These are phyloP conservation scores for Epistrophe eligans DNA, from an alignment of 2,888 invertebrate genomes.

Conservation along the genomic window DNA sequence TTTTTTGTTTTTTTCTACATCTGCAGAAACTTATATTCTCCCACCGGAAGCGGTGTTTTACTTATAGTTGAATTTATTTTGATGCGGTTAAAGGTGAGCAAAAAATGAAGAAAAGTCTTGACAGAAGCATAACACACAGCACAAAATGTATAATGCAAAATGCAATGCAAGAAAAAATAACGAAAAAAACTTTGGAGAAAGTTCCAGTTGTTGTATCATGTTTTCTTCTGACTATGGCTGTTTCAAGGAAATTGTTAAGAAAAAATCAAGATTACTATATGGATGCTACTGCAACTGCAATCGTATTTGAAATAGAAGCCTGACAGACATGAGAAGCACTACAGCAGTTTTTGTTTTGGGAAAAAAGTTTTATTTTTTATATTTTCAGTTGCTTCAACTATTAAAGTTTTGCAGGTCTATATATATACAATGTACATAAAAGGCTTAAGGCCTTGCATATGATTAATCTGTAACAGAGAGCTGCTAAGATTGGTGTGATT, in stretches of 20 bases:
- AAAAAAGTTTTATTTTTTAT: conserved; percentile 12
- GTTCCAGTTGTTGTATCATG: conserved; percentile 57
- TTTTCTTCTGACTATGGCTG: conserved; percentile 59
- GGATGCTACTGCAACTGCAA: conserved; percentile 21
- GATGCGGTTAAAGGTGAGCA: conserved; percentile 69
- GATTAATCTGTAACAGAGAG: not conserved
- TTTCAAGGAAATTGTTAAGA: conserved; percentile 45
- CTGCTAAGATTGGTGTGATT: not conserved
- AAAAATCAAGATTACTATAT: conserved; percentile 66
- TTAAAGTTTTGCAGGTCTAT: conserved; percentile 42
- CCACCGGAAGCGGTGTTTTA: conserved; percentile 71
- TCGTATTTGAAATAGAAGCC: conserved; percentile 45
- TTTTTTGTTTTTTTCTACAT: conserved; percentile 44
- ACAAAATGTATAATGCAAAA: conserved; percentile 28
- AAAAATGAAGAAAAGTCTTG: conserved; percentile 59
- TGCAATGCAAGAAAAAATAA: conserved; percentile 20
- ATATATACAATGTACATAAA: not conserved
- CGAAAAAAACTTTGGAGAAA: conserved; percentile 61
- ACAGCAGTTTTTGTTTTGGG: conserved; percentile 38
- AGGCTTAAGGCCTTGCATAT: not conserved
- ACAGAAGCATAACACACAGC: conserved; percentile 61
- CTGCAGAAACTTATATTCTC: conserved; percentile 61
- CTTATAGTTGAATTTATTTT: conserved; percentile 71
- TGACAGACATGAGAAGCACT: conserved; percentile 57
- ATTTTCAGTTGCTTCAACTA: conserved; percentile 21